Base-by-base conservation (phyloP, 2,113 vertebrate species). In the Bubo bubo region DNA sequence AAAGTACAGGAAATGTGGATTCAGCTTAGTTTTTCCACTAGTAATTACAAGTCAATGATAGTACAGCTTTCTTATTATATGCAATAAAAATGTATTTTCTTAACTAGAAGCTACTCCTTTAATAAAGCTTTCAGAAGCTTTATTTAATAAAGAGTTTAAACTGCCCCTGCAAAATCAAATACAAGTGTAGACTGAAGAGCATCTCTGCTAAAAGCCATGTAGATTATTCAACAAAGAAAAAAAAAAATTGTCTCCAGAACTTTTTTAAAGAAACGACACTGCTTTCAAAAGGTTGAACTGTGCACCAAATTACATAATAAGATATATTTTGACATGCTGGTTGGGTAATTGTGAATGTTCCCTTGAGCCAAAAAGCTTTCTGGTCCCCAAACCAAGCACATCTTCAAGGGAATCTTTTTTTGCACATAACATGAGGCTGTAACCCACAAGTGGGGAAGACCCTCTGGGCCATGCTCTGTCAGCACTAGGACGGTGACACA, bases 281-380 rank as follows among this genome's bases (percentile, higher is more conserved):
- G 37, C 63, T 88, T 84, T 93, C 60, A 52, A 64, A 92, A 94
- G 86, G 86, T 74, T 92, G 79, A 91, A 55, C 43, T 10, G 56
- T 22, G 73, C 68, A 67, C 68, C 73, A 60, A 34, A 90, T 95
- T 93, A 95, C 70, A 28, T 93, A 96, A 96, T n/a, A 41, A 3
- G 2, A 67, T 56, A 8, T 27, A 79, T 68, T 82, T n/a, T 87
- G 89, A 96, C 91, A 76, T 50, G 64, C 73, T 68, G 39, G 55
- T 56, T 93, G 56, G 55, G 76, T 79, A 91, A 94, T 74, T 66
- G 26, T 28, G 60, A 77, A 59, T 6, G 52, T 52, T 68, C 94
- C 95, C 88, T 83, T 50, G 64, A 94, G 95, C 50, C 84, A 93
- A n/a, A 94, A 93, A 84, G 56, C 94, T 93, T 91, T 74, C 86